These are phyloP conservation scores for Epinephelus cyanopodus DNA, from an alignment of 2,113 vertebrate species.

Conservation along the genomic window DNA sequence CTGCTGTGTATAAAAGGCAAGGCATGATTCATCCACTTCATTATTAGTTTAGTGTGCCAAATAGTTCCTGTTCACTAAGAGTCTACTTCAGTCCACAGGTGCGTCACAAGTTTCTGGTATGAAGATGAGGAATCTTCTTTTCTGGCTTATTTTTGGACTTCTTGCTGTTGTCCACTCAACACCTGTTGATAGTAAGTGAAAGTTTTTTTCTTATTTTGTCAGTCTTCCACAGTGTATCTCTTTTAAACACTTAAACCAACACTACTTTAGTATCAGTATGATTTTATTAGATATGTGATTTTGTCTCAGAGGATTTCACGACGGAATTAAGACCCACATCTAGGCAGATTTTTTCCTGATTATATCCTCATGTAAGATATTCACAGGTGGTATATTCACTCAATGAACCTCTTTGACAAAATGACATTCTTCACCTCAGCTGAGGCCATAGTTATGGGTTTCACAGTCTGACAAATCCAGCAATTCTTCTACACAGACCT, in stretches of 20 bases:
- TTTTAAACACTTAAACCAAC: background rate
- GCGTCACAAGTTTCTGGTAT: background rate
- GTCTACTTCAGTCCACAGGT: background rate
- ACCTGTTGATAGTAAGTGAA: slow-evolving; percentile 66
- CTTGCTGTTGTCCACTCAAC: slow-evolving; percentile 47
- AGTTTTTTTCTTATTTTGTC: background rate
- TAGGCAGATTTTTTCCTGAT: background rate
- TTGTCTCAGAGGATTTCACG: background rate
- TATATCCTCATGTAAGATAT: background rate
- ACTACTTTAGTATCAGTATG: background rate
- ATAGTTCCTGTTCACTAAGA: background rate
- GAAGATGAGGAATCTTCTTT: slow-evolving; percentile 53
- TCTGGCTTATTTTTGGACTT: slow-evolving; percentile 63
- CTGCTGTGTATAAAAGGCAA: slow-evolving; percentile 65
- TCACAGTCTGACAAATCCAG: background rate
- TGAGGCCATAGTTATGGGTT: background rate
- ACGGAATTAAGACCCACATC: background rate
- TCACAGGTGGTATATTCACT: background rate
- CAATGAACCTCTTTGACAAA: background rate
- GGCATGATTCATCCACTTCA: slow-evolving; percentile 36
- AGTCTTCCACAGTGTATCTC: background rate
- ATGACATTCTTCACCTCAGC: background rate
- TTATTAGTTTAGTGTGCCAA: slow-evolving; percentile 4
- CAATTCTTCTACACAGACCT: slow-evolving; percentile 5
- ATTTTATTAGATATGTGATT: background rate